A percentile compares a stretch with the other conserved stretches of the same genome.
phyloP scores from a whole-genome alignment of 2,113 vertebrate genomes.

The Triplophysa rosa region DNA sequence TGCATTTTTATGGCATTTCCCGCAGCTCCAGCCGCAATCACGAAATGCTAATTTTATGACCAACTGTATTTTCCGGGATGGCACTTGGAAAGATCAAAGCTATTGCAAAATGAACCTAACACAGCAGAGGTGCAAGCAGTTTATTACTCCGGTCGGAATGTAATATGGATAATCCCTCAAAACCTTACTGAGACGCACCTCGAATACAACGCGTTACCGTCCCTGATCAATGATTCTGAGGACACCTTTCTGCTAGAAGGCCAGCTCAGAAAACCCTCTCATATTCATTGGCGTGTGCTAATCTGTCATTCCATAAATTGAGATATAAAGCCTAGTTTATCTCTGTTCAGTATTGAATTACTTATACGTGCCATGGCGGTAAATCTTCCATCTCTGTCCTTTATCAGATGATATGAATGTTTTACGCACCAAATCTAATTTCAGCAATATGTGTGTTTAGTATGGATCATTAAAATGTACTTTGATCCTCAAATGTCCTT shows the following conservation, averaged over 20 bases:
- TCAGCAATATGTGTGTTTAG: constrained; percentile 45
- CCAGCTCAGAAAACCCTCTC: constrained; percentile 55
- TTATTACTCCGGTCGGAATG: constrained; percentile 53
- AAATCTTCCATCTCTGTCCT: constrained; percentile 37
- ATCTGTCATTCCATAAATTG: constrained; percentile 55
- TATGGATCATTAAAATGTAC: constrained; percentile 42
- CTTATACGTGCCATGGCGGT: constrained; percentile 28
- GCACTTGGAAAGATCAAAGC: constrained; percentile 56
- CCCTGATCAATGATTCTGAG: constrained; percentile 52
- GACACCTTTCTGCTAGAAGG: constrained; percentile 46
- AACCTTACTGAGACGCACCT: constrained; percentile 41
- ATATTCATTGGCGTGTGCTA: constrained; percentile 55
- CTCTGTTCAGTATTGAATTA: constrained; percentile 44
- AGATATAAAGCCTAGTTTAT: constrained; percentile 58
- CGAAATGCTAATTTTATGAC: constrained; percentile 56
- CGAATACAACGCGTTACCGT: constrained; percentile 3
- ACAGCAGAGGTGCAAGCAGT: constrained; percentile 47
- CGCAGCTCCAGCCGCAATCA: constrained; percentile 53
- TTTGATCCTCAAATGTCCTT: constrained; percentile 47
- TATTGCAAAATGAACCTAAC: constrained; percentile 53
- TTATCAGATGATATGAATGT: constrained; percentile 43
- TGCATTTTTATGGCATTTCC: constrained; percentile 58
- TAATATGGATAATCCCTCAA: constrained; percentile 49
- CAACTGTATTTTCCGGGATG: constrained; percentile 55
- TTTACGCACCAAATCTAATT: constrained; percentile 47